These are phyloP conservation scores for Sinocyclocheilus anophthalmus DNA, from an alignment of 2,113 vertebrate species.

Conservation along the genomic window DNA sequence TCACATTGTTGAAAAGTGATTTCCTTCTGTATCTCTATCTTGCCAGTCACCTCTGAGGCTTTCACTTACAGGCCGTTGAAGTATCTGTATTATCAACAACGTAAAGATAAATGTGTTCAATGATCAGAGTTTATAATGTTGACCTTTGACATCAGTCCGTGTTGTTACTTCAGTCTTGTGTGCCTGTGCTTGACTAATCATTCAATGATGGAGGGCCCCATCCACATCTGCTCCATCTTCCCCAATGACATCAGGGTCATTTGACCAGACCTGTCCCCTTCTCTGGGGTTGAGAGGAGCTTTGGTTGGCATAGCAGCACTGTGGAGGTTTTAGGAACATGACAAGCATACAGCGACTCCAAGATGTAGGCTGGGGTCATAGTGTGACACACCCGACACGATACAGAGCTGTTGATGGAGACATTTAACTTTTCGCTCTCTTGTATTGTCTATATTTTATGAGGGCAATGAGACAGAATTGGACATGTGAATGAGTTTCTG, in stretches of 20 bases:
- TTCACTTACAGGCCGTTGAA: not conserved
- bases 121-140: not conserved
- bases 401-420: not conserved
- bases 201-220: not conserved
- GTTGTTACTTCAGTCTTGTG: not conserved
- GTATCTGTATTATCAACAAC: conserved; percentile 21
- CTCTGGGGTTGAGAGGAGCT: conserved; percentile 48
- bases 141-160: conserved; percentile 6
- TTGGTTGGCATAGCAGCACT: conserved; percentile 56
- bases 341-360: conserved; percentile 39
- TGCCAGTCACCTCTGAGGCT: not conserved
- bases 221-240: conserved; percentile 43
- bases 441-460: not conserved
- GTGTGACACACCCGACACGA: not conserved
- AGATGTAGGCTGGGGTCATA: conserved; percentile 29
- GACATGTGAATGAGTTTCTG: not conserved
- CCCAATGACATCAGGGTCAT: conserved; percentile 52
- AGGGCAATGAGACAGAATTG: not conserved
- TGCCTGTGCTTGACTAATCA: conserved; percentile 49
- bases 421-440: not conserved
- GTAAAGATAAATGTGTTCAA: conserved; percentile 10
- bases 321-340: conserved; percentile 42
- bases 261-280: conserved; percentile 50
- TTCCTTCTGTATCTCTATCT: conserved; percentile 17
- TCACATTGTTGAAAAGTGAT: conserved; percentile 27